Percentiles rank a stretch among this genome's conserved stretches.
Evolutionary conservation across 2,113 vertebrate species (phyloP).

Genomic region (Anseranas semipalmata): DNA sequence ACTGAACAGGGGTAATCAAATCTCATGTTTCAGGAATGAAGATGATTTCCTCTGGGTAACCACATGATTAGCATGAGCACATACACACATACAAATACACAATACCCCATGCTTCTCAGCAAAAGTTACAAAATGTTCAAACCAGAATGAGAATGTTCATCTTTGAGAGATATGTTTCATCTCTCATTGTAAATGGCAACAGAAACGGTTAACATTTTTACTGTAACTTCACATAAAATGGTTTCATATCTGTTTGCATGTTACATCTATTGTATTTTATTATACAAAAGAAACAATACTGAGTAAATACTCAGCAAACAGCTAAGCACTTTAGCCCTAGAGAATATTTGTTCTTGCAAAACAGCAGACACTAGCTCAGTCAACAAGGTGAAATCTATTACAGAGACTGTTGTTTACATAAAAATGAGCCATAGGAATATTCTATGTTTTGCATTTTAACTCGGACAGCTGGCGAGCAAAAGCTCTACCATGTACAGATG

Average conservation of each 20-base stretch:
- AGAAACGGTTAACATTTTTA: background rate
- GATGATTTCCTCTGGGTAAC: background rate
- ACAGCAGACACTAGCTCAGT: background rate
- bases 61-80: background rate
- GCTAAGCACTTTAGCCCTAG: background rate
- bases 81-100: background rate
- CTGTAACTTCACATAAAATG: background rate
- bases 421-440: background rate
- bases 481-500: background rate
- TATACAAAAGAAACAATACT: background rate
- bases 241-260: background rate
- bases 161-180: background rate
- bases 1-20: background rate
- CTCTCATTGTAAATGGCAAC: background rate
- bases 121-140: background rate
- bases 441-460: constrained; percentile 3
- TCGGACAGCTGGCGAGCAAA: background rate
- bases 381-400: background rate
- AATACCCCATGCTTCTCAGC: background rate
- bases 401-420: background rate
- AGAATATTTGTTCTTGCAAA: background rate
- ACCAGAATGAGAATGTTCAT: background rate
- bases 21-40: background rate
- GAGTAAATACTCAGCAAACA: background rate
- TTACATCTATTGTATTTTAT: background rate